A percentile compares a stretch with the other conserved stretches of the same genome.
Evolutionary conservation across 1,140 invertebrate genomes (phyloP).

Genomic region (Centruroides sculpturatus): DNA sequence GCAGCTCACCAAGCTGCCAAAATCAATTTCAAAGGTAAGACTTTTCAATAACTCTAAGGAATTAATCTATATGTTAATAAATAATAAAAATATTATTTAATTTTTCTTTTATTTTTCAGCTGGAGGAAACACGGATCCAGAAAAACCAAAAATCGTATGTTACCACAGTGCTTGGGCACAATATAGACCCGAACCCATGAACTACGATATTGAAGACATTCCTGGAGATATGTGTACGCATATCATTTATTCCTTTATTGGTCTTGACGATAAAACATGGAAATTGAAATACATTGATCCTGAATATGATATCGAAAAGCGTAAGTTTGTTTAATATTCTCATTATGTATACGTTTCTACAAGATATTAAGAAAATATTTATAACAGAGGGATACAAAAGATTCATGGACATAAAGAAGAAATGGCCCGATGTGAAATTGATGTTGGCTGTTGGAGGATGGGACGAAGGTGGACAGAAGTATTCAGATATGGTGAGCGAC

Average conservation of each 20-base stretch:
- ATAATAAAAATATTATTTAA: too few relatives aligned
- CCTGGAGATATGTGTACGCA: slow-evolving; percentile 71
- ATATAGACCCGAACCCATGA: slow-evolving; percentile 62
- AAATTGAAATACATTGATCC: slow-evolving; percentile 61
- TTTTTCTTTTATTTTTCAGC: too few relatives aligned
- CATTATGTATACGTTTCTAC: too few relatives aligned
- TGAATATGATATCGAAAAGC: slow-evolving; percentile 32
- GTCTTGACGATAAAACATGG: slow-evolving; percentile 60
- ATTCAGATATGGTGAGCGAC: slow-evolving; percentile 26
- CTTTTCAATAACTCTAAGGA: too few relatives aligned
- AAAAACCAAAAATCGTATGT: slow-evolving; percentile 18
- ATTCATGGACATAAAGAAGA: slow-evolving; percentile 55
- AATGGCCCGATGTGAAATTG: slow-evolving; percentile 57
- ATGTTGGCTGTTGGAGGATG: slow-evolving; percentile 54
- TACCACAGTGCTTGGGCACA: slow-evolving; percentile 50
- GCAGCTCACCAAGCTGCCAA: too few relatives aligned
- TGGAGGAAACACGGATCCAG: neutral
- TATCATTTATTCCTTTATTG: slow-evolving; percentile 78
- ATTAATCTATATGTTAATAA: too few relatives aligned
- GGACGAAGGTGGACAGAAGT: slow-evolving; percentile 26
- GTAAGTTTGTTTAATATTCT: slow-evolving; percentile 2
- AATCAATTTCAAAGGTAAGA: too few relatives aligned
- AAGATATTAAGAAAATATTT: neutral
- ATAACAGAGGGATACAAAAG: slow-evolving; percentile 53
- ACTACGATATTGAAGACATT: slow-evolving; percentile 65